Evolutionary conservation across 2,888 invertebrate genomes (phyloP), one percentile per base, ranked within the genome.

Genomic region (Sesia bembeciformis): DNA sequence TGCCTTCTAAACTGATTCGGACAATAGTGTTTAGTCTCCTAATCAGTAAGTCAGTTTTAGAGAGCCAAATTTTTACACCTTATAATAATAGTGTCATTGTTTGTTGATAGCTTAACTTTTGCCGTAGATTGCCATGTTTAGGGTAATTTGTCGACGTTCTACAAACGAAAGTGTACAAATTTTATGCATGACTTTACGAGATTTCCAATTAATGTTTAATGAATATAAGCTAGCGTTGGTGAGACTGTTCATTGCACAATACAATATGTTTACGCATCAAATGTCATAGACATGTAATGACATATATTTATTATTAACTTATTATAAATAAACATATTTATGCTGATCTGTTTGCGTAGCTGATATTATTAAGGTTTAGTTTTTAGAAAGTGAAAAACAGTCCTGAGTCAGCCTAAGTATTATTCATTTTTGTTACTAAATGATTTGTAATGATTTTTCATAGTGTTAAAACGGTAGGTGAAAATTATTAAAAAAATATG

Each of bases 331-430:
- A 58, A 55, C 66, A 70, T 72, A 72, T 76, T 69, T 75, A 74
- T 23, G 23, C 23, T 74, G 73, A 70, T 72, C 67, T 78, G 69
- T 75, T 76, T 65, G 71, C 67, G 71, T 81, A 81, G 76, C 72
- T 77, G 72, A 76, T 81, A 81, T 78, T 76, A 72, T 76, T 84
- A 84, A 83, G 77, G 61, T 74, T 80, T 84, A 84, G 78, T 81
- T 78, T 64, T 70, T 76, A 62, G 23, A 68, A 57, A 67, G 66
- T 59, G 58, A 62, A 56, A 61, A 65, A 62, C 62, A 73, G 64
- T 74, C 67, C 64, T 67, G 70, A 81, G 76, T 82, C 83, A 84
- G 74, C 72, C 74, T 81, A 79, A 84, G 81, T 84, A 84, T 80
- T 81, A 78, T 72, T 75, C 69, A 68, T 73, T 23, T 23, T 62